A percentile compares a stretch with the other conserved stretches of the same genome.
Evolutionary conservation across 1,140 invertebrate species (phyloP).

Genomic region (Epicauta chinensis): DNA sequence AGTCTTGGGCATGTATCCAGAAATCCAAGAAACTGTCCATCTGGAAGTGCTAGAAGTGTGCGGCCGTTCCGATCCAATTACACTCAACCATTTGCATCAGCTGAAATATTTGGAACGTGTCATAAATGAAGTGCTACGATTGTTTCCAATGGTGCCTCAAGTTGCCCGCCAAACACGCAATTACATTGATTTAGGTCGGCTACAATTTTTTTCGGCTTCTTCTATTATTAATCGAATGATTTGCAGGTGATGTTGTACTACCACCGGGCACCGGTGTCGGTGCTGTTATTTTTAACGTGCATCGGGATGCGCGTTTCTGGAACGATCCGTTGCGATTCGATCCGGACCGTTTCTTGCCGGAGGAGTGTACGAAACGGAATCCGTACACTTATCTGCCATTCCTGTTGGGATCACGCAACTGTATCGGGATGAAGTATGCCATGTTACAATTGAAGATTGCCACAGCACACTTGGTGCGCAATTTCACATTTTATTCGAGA

Average conservation of each 20-base stretch:
- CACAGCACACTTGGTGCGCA: no score
- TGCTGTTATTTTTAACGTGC: constrained; percentile 28
- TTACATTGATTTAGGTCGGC: background rate
- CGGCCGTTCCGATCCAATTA: background rate
- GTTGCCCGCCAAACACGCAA: background rate
- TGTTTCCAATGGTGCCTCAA: background rate
- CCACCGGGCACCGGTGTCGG: background rate
- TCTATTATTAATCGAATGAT: background rate
- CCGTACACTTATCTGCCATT: constrained; percentile 6
- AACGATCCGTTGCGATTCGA: constrained; percentile 60
- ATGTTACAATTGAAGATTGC: no score
- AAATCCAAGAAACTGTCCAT: background rate
- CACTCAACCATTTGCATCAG: background rate
- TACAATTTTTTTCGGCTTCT: background rate
- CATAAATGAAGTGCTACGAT: background rate
- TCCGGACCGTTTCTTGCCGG: constrained; percentile 60
- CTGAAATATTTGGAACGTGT: background rate
- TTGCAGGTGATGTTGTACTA: background rate
- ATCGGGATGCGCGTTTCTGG: constrained; percentile 46
- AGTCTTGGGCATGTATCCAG: background rate
- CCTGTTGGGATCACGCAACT: background rate
- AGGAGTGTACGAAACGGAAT: constrained; percentile 43
- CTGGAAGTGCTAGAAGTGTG: background rate
- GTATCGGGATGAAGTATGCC: background rate
- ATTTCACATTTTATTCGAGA: no score